Conservation (phyloP, 2,113 vertebrate genomes). For the Rhinoptilus africanus region DNA sequence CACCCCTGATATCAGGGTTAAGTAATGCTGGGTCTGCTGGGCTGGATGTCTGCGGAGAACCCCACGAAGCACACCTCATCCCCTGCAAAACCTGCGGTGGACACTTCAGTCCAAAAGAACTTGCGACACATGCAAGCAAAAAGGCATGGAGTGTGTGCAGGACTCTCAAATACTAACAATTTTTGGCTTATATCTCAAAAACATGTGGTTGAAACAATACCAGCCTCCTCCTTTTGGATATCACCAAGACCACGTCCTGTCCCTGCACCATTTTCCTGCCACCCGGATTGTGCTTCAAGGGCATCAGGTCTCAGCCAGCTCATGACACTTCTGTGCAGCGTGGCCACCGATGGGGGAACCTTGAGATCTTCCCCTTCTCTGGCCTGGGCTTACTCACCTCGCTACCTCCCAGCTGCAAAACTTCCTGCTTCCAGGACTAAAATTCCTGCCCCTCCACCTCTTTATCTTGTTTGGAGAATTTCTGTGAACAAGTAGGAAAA, state of each 20-base stretch:
- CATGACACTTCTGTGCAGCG: neutral
- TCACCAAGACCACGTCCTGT: neutral
- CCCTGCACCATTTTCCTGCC: neutral
- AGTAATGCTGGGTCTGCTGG: neutral
- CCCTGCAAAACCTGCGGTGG: rapidly evolving
- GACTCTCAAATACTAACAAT: neutral
- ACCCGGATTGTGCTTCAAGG: neutral
- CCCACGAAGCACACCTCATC: neutral
- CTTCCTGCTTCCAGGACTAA: neutral
- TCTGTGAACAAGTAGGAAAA: neutral
- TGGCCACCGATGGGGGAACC: neutral
- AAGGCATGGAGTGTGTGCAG: neutral
- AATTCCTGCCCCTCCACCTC: neutral
- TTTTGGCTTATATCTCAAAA: neutral
- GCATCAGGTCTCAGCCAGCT: neutral
- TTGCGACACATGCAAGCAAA: rapidly evolving
- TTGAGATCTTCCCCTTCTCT: neutral
- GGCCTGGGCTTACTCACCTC: neutral
- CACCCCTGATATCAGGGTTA: too few relatives aligned
- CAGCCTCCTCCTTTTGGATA: rapidly evolving
- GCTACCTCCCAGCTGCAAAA: neutral
- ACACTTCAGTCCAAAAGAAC: neutral
- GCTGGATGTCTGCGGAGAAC: neutral
- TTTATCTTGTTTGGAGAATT: neutral
- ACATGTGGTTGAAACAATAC: rapidly evolving